Base-by-base conservation (phyloP, 2,797 vertebrate species). In the Microctenopoma steveboyesi region DNA sequence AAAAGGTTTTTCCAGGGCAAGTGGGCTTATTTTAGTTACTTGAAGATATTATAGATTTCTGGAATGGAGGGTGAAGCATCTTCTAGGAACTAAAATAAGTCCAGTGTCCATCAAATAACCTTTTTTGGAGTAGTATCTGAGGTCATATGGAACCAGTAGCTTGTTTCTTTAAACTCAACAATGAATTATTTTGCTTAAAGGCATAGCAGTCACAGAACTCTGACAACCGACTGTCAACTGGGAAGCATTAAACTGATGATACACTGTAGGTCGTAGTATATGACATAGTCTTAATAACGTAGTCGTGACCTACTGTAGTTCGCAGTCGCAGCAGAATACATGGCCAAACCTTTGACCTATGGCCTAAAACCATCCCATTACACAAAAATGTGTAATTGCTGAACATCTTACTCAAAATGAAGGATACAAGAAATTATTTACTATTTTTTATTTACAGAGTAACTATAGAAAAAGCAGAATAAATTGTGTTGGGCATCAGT, bases 251-350 rank as follows among this genome's bases (percentile, higher is more conserved):
- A 33, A 6, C 7, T 33, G 30, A 33, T 33, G 28, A 30, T 30
- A 30, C 5, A 30, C 28, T 4, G 28, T 30, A 33, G 30, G 30
- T 33, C 30, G 6, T 33, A 5, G 30, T 61, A 60, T 16, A 27
- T 3, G 60, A 25, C 61, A 55, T 54, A 57, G 28, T 48, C 1
- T 27, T 9, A 66, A 22, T 30, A 4, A 53, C 60, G 14, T 14
- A 18, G 35, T 40, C 15, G 7, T 76, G 27, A 64, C 48, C 73
- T 58, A 14, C 42, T 46, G 61, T 22, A 60, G 35, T 64, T 15
- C 22, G 43, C 59, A 30, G 28, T 28, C 27, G 4, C 33, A 64
- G n/a, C 39, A 53, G 2, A 40, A 18, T 11, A 45, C n/a, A 54
- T 57, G 5, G 37, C 37, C 28, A 28, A 14, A 27, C 2, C 18